Evolutionary conservation across 2,113 vertebrate species (phyloP).

Genomic region (Regulus satrapa): DNA sequence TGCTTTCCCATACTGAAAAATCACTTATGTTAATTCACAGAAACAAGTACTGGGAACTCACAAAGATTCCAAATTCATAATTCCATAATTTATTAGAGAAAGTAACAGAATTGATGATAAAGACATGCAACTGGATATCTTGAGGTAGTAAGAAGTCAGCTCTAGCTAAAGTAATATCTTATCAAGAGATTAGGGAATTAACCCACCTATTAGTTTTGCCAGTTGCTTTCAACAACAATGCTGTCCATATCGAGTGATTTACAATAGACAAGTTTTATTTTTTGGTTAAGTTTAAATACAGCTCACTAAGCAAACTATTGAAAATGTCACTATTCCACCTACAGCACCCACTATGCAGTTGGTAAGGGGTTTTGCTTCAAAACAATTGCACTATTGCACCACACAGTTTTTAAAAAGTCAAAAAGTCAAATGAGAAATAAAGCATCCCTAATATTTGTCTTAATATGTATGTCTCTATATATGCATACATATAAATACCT

Average conservation of each 20-base stretch:
- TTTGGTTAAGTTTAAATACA: not conserved
- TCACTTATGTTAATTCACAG: not conserved
- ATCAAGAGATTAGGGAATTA: not conserved
- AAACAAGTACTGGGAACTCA: not conserved
- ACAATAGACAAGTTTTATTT: not conserved
- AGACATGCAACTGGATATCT: not conserved
- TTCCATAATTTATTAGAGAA: not conserved
- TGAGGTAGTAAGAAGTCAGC: not conserved
- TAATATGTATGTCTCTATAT: not conserved
- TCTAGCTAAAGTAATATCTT: not conserved
- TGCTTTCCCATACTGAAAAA: not conserved
- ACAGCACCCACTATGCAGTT: not conserved
- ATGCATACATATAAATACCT: not conserved
- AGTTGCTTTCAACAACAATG: not conserved
- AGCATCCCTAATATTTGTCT: not conserved
- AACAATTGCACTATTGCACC: not conserved
- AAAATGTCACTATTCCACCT: not conserved
- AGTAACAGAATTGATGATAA: not conserved
- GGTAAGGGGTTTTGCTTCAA: not conserved
- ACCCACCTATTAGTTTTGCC: not conserved
- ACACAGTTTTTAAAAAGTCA: not conserved
- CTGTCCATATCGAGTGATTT: not conserved
- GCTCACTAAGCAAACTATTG: not conserved
- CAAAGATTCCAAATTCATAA: not conserved
- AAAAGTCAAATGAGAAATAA: not conserved